phyloP scores from a whole-genome alignment of 2,888 invertebrate genomes.

The Nephrotoma guestfalica region DNA sequence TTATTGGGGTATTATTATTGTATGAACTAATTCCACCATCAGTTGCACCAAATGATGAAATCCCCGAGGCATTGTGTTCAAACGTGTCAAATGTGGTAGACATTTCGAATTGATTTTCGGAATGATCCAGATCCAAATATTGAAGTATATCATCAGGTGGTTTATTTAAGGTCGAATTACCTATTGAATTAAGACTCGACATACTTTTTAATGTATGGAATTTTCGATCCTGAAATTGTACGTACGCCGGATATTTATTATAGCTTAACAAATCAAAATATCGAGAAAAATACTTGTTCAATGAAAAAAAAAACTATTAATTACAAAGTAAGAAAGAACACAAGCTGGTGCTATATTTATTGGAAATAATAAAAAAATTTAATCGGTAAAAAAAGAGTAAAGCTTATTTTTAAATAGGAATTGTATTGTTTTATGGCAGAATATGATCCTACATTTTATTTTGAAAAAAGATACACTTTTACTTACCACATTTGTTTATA shows the following conservation, averaged over 20 bases:
- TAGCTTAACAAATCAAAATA: too few relatives aligned
- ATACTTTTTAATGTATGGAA: slow-evolving; percentile 1
- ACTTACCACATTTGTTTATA: too few relatives aligned
- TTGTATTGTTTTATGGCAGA: too few relatives aligned
- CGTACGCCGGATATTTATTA: background rate
- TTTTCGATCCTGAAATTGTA: background rate
- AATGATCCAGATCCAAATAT: slow-evolving; percentile 70
- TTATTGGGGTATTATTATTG: background rate
- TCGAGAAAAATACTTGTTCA: too few relatives aligned
- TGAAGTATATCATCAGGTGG: slow-evolving; percentile 37
- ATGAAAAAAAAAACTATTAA: too few relatives aligned
- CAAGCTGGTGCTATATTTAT: too few relatives aligned
- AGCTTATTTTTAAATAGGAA: too few relatives aligned
- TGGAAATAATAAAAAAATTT: background rate
- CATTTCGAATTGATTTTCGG: slow-evolving; percentile 14
- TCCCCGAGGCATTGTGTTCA: background rate
- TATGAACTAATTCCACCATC: background rate
- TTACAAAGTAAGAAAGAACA: too few relatives aligned
- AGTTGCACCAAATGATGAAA: background rate
- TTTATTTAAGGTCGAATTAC: background rate
- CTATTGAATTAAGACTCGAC: background rate
- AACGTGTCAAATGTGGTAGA: slow-evolving; percentile 8
- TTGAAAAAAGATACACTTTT: too few relatives aligned
- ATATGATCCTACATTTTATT: too few relatives aligned
- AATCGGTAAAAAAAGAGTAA: background rate